Evolutionary conservation across 1,140 invertebrate species (phyloP), one percentile per base, ranked within the genome.

Genomic region (Anadara kagoshimensis): DNA sequence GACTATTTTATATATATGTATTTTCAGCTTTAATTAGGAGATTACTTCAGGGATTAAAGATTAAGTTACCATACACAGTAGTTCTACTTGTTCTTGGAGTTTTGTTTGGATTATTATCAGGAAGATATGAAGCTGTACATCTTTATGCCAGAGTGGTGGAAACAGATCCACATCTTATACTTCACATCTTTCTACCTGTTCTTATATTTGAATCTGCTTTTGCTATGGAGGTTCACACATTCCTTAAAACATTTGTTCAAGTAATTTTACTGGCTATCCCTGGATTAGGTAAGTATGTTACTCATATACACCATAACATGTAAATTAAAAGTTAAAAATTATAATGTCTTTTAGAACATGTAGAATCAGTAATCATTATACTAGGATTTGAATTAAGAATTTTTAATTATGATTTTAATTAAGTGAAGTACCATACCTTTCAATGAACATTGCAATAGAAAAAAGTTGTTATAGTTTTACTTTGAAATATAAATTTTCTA

Each of bases 141-240:
- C 53, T 61, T 10, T 86, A 81, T 57, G 78, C 78, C 11, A 29
- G 57, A 11, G 79, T 86, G 1, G 81, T 86, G 18, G 77, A 84
- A 11, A 79, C 86, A 8, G 84, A 89, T 57, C 88, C 89, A 0
- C 83, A 89, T 73, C 78, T 90, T 10, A 83, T 90, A 26, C 81
- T 91, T 16, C 82, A 86, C 73, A 78, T 88, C 14, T 91, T 91
- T 76, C 80, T 91, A 36, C 90, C 90, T 1, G 85, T 90, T 16
- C 86, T 91, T 16, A 89, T 91, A 22, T 91, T 90, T 79, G 90
- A 91, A 75, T 88, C 88, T 12, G 90, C 90, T 8, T 91, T 90
- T 78, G 83, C 85, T 10, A 88, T 90, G 82, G 86, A 90, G 54
- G 79, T 87, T 1, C 89, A 91, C 71, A 87, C 88, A 10, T 90